A percentile compares a stretch with the other conserved stretches of the same genome.
Evolutionary conservation across 2,113 vertebrate species (phyloP).

Genomic region (Nothocercus julius): DNA sequence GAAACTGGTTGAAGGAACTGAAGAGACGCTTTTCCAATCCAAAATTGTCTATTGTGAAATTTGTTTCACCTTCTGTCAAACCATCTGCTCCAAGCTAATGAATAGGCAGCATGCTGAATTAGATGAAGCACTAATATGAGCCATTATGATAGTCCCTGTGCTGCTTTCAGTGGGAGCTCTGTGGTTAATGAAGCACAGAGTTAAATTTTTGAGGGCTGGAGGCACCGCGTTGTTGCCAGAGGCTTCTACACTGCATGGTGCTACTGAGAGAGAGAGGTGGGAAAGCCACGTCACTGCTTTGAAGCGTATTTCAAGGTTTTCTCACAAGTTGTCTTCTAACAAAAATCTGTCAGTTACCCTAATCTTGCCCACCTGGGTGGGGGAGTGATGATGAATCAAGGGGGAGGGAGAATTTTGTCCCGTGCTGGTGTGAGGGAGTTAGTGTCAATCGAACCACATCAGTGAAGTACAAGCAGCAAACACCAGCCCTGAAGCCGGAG

Average conservation of each 20-base stretch:
- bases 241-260: not conserved
- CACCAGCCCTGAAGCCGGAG: not conserved
- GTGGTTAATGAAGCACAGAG: constrained; percentile 16
- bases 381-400: not conserved
- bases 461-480: fast-evolving
- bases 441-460: not conserved
- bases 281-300: fast-evolving
- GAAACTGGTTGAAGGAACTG: not conserved
- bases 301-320: not conserved
- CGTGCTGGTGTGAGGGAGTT: fast-evolving
- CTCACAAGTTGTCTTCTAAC: not conserved
- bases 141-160: constrained; percentile 36
- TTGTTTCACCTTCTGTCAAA: constrained; percentile 68
- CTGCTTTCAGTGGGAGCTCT: constrained; percentile 21
- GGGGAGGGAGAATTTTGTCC: not conserved
- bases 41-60: constrained; percentile 23
- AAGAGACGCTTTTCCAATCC: not conserved
- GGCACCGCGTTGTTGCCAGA: not conserved
- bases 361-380: not conserved
- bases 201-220: not conserved
- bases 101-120: not conserved
- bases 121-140: constrained; percentile 10
- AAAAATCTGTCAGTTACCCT: not conserved
- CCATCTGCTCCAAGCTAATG: constrained; percentile 63
- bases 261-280: not conserved